Evolutionary conservation across 2,113 vertebrate genomes (phyloP).

Genomic region (Dasyprocta punctata): DNA sequence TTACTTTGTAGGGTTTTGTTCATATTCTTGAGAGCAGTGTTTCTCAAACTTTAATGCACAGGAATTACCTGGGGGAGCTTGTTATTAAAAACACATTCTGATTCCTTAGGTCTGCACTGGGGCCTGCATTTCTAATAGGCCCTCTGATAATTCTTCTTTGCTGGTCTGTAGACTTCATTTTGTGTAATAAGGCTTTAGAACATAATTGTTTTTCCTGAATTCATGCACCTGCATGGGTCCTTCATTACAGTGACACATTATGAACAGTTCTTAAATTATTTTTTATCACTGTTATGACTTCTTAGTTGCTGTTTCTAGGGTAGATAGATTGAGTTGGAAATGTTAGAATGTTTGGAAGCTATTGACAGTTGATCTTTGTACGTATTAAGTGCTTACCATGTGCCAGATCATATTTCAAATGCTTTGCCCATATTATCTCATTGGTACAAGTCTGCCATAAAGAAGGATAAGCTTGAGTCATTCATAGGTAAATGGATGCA

Average conservation of each 20-base stretch:
- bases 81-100: conserved; percentile 34
- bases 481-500: neutral
- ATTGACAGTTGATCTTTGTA: conserved; percentile 36
- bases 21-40: conserved; percentile 33
- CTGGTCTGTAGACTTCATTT: neutral
- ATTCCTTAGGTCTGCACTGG: neutral
- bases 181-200: conserved; percentile 6
- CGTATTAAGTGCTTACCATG: neutral
- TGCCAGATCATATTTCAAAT: neutral
- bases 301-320: neutral
- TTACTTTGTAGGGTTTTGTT: conserved; percentile 3
- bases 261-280: neutral
- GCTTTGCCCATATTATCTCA: neutral
- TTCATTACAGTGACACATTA: conserved; percentile 25
- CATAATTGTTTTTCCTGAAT: conserved; percentile 56
- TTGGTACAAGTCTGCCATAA: neutral
- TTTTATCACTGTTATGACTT: neutral
- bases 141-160: neutral
- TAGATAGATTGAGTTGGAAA: neutral
- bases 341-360: neutral
- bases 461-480: neutral
- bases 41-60: conserved; percentile 5
- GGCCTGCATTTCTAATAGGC: conserved; percentile 11
- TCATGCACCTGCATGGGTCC: neutral
- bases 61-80: neutral